Evolutionary conservation across 2,797 vertebrate species (phyloP), one percentile per base, ranked within the genome.

Genomic region (Florisuga fusca): DNA sequence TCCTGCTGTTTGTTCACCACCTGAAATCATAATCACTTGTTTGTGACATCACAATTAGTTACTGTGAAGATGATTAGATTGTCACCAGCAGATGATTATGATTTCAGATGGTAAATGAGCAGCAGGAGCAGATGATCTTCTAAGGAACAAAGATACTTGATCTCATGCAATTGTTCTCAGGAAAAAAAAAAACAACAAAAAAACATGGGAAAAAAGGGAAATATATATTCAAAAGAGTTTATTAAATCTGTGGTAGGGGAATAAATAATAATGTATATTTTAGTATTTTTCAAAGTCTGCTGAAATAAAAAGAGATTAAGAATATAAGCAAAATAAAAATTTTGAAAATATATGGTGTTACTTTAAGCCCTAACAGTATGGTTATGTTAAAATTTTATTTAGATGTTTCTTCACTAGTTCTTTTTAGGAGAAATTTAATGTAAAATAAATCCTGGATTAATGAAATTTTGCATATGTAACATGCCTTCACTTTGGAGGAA

Each of bases 1-100:
- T 97, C 96, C 96, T 97, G 97, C 97, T 97, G 96, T 93, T 97
- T 95, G 73, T 95, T 95, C 94, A 96, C 96, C 97, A 97, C 94
- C 96, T 97, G 97, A 97, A 97, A 97, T 97, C 97, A 97, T 97
- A 97, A 95, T 87, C 90, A 72, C 95, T 95, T 97, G 89, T 94
- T 96, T 92, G 94, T 96, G 96, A 97, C 95, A 96, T 95, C 93
- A 95, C 93, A 96, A 93, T 96, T 95, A 96, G 93, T 94, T 95
- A 95, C 94, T 95, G 76, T 92, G 95, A 95, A 92, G 90, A 95
- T 96, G 87, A 95, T 95, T 94, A 92, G 93, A 85, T 95, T 97
- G 96, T 97, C 91, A 97, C 83, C 92, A 95, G 57, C 95, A 95
- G 93, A 97, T 90, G 89, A 96, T 92, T 95, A 94, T 97, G 97